A percentile compares a stretch with the other conserved stretches of the same genome.
Conservation (phyloP, 2,113 vertebrate species). For the Seriola dumerili region DNA sequence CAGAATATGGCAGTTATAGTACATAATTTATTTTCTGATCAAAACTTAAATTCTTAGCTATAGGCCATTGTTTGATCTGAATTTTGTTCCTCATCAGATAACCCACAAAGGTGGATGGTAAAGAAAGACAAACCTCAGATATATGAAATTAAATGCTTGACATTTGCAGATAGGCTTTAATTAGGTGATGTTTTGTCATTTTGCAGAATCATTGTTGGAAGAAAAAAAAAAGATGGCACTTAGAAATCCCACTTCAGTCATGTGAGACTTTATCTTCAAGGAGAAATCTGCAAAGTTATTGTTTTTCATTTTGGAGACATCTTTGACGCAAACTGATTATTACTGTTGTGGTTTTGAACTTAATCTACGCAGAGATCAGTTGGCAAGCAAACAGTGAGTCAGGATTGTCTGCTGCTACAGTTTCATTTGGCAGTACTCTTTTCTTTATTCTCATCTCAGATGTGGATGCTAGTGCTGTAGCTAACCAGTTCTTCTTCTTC, state of each 20-base stretch:
- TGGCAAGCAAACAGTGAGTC: slow-evolving; percentile 44
- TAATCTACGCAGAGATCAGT: slow-evolving; percentile 36
- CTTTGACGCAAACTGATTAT: slow-evolving; percentile 34
- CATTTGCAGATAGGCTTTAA: not conserved
- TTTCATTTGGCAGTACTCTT: slow-evolving; percentile 1
- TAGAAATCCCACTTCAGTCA: not conserved
- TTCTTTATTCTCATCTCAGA: not conserved
- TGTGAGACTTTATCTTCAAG: slow-evolving; percentile 4
- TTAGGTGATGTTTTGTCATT: not conserved
- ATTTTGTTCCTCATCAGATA: not conserved
- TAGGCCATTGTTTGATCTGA: too few relatives aligned
- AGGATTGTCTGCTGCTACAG: slow-evolving; percentile 20
- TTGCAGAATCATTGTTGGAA: not conserved
- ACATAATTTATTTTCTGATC: not conserved
- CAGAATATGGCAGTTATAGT: not conserved
- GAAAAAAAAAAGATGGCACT: not conserved
- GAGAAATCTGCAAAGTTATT: slow-evolving; percentile 10
- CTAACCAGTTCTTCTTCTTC: too few relatives aligned
- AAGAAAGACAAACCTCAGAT: not conserved
- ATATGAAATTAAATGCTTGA: not conserved
- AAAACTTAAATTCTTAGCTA: not conserved
- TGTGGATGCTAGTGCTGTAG: not conserved
- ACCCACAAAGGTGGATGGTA: not conserved
- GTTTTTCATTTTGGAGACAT: slow-evolving; percentile 27
- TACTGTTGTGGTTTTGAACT: slow-evolving; percentile 39